phyloP scores from a whole-genome alignment of 2,888 invertebrate species.

The Psylliodes chrysocephalus region DNA sequence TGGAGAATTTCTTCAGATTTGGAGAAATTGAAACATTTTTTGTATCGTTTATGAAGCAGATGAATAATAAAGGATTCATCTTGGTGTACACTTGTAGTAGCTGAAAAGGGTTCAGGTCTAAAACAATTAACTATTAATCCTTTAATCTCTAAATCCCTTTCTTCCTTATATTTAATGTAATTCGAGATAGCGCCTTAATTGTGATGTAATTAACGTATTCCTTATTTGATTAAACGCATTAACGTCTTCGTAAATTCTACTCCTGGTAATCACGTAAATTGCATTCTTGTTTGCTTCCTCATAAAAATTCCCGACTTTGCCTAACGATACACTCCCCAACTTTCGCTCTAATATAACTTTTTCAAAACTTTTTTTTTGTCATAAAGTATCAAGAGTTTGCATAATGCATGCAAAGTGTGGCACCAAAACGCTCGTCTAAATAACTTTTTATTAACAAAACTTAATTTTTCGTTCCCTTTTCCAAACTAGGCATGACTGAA shows the following conservation, averaged over 20 bases:
- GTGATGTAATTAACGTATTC: too few relatives aligned
- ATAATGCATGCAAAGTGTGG: constrained; percentile 23
- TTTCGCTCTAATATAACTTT: not conserved
- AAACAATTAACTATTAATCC: too few relatives aligned
- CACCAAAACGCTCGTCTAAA: constrained; percentile 20
- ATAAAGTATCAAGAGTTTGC: constrained; percentile 20
- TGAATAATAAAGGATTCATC: too few relatives aligned
- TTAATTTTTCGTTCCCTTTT: constrained; percentile 16
- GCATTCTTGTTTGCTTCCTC: not conserved
- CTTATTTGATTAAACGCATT: not conserved
- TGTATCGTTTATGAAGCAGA: too few relatives aligned
- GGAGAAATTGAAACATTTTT: too few relatives aligned
- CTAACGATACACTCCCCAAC: not conserved
- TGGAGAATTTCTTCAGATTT: too few relatives aligned
- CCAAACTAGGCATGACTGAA: constrained; percentile 15
- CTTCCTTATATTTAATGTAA: too few relatives aligned
- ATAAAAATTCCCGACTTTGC: constrained; percentile 1
- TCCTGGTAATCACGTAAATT: not conserved
- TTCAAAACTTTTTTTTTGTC: constrained; percentile 19
- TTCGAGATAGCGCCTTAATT: too few relatives aligned
- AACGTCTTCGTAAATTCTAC: not conserved
- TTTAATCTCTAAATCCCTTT: too few relatives aligned
- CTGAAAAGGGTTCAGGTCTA: too few relatives aligned
- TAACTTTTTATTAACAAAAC: constrained; percentile 32
- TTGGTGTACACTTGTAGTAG: too few relatives aligned